Conservation (phyloP, 2,888 invertebrate genomes). For the Chloroclysta siterata region DNA sequence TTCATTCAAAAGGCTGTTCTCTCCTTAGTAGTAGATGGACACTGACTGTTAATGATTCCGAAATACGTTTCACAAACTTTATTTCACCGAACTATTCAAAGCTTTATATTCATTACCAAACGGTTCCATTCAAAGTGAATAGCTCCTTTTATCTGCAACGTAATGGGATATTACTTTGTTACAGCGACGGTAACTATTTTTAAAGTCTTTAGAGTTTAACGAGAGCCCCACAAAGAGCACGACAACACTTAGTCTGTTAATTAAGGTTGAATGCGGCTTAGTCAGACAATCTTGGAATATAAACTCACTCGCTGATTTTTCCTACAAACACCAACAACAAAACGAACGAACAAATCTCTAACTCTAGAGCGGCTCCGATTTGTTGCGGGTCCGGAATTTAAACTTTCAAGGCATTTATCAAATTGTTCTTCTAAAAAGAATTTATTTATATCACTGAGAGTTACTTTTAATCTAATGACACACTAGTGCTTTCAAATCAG, state of each 20-base stretch:
- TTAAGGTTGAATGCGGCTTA: slow-evolving; percentile 12
- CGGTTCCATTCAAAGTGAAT: neutral
- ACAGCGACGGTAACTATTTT: slow-evolving; percentile 11
- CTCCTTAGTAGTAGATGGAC: too few relatives aligned
- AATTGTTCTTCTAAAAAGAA: neutral
- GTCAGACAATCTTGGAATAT: neutral
- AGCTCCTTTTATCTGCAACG: slow-evolving; percentile 7
- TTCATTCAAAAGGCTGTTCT: too few relatives aligned
- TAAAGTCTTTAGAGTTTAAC: slow-evolving; percentile 21
- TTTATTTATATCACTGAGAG: too few relatives aligned
- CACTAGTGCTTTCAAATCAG: too few relatives aligned
- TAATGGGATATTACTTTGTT: slow-evolving; percentile 13
- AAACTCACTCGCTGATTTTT: neutral
- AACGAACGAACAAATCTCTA: neutral
- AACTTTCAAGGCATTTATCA: neutral
- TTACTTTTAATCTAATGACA: too few relatives aligned
- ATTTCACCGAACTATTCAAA: too few relatives aligned
- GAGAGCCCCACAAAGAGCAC: slow-evolving; percentile 9
- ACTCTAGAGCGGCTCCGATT: neutral
- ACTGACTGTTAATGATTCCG: too few relatives aligned
- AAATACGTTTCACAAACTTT: too few relatives aligned
- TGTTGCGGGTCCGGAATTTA: neutral
- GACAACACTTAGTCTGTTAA: slow-evolving; percentile 16
- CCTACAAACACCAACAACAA: neutral
- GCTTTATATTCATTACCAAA: too few relatives aligned